Base-by-base conservation (phyloP, 2,113 vertebrate genomes). In the Neolamprologus modestus region DNA sequence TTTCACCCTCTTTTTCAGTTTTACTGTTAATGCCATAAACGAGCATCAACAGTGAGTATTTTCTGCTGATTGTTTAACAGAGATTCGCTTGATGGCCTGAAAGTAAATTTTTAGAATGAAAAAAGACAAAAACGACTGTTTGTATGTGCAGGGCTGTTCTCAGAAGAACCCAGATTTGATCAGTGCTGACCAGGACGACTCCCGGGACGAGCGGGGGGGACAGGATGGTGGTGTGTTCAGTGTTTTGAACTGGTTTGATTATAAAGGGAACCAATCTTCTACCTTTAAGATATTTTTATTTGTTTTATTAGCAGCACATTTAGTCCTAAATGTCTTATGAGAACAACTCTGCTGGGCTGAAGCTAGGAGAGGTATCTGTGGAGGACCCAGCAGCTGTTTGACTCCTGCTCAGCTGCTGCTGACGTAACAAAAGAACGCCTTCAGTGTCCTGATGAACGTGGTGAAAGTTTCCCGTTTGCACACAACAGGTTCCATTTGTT, bases 401-500 rank as follows among this genome's bases (percentile, higher is more conserved):
- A 3, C 37, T 73, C 21, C 5, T 17, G 66, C 8, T 45, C 68
- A 47, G 68, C 68, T 47, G 71, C 24, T 47, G 13, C 9, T 19
- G 40, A 78, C 9, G 9, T 28, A 28, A 19, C 19, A 7, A 47
- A 28, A 12, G 16, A 50, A 76, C 5, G 10, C 31, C 42, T 50
- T 78, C 45, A 13, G 16, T 50, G 42, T 78, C 4, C 42, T 9
- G 26, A 17, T 76, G 24, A 76, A 28, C 47, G 14, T 47, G 5
- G 13, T 47, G 68, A 47, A 76, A 26, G 2, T 52, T 31, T 80
- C 28, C 47, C 8, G 8, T 53, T 53, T 9, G 12, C 31, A 40
- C 14, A 35, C 31, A 40, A 7, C 73, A 61, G 50, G 45, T 45
- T 59, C 35, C 45, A 5, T 87, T 87, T 3, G 16, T 78, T 87